Conservation (phyloP, 2,797 vertebrate species). For the Emydoidea blandingii region DNA sequence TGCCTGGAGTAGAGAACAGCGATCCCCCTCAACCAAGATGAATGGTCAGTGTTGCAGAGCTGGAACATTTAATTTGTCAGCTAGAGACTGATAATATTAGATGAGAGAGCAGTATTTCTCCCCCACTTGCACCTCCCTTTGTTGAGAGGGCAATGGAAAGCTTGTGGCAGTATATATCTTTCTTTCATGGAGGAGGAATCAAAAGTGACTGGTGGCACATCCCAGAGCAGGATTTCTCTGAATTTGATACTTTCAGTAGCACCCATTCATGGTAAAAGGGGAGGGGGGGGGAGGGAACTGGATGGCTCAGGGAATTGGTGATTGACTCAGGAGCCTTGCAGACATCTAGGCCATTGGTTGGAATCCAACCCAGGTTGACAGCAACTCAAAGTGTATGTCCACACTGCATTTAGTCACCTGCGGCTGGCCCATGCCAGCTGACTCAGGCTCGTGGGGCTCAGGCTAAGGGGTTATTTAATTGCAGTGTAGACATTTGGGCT, state of each 20-base stretch:
- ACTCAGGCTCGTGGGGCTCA: background rate
- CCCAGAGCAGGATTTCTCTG: background rate
- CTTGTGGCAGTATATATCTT: background rate
- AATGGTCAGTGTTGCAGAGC: conserved; percentile 29
- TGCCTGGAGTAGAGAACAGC: conserved; percentile 24
- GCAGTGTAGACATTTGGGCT: background rate
- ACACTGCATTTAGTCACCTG: background rate
- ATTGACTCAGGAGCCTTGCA: background rate
- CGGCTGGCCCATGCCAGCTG: background rate
- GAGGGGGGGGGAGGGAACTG: background rate
- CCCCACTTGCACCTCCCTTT: background rate
- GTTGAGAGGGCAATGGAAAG: background rate
- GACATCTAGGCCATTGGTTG: background rate
- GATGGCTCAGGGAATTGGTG: background rate
- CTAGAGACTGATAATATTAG: background rate
- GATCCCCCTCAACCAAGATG: conserved; percentile 29
- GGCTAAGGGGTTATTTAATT: background rate
- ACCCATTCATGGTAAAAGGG: rapidly evolving
- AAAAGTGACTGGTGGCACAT: background rate
- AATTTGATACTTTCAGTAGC: background rate
- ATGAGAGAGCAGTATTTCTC: background rate
- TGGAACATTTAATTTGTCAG: conserved; percentile 50
- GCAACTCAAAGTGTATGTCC: background rate
- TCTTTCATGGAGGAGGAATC: background rate
- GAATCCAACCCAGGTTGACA: background rate